Base-by-base conservation (phyloP, 2,113 vertebrate genomes). In the Stegostoma tigrinum region DNA sequence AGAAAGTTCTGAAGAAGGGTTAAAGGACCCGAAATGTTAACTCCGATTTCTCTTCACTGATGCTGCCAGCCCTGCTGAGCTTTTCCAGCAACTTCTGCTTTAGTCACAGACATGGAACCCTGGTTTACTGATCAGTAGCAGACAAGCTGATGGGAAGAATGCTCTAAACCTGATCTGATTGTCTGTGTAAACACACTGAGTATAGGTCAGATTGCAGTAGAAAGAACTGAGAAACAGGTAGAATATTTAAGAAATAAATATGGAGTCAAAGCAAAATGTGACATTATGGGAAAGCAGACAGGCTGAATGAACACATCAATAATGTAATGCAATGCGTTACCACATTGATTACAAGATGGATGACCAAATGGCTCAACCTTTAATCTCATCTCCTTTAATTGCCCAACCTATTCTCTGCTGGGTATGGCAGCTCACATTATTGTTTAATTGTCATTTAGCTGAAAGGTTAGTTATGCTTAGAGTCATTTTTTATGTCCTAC, bases 351-450 rank as follows among this genome's bases (percentile, higher is more conserved):
- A 70, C 23, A 70, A 70, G 24, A 27, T 70, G 67, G 68, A 95
- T 72, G 38, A 48, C 42, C 94, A 52, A 72, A 72, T 70, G 27
- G 68, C 45, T 52, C 68, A 72, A 95, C 42, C 94, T 75, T 72
- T 48, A 72, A 27, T 48, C 45, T 95, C 66, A 23, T 48, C 68
- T 48, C 27, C 38, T 70, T 94, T 95, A 95, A 72, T 95, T 72
- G 94, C 68, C 8, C 68, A 72, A 70, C 27, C 94, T 95, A 45
- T 45, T 52, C 45, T 72, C 67, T 70, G 45, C 68, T 95, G 94
- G 68, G 68, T 70, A 72, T 72, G 94, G 34, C 94, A 70, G 38
- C 17, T 95, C 94, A 75, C 94, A 95, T 75, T 95, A 95, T 52
- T 72, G 38, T 45, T 52, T 95, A 95, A 95, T 95, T 95, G 23